These are phyloP conservation scores for Rostratula benghalensis DNA, from an alignment of 2,113 vertebrate genomes.

Conservation along the genomic window DNA sequence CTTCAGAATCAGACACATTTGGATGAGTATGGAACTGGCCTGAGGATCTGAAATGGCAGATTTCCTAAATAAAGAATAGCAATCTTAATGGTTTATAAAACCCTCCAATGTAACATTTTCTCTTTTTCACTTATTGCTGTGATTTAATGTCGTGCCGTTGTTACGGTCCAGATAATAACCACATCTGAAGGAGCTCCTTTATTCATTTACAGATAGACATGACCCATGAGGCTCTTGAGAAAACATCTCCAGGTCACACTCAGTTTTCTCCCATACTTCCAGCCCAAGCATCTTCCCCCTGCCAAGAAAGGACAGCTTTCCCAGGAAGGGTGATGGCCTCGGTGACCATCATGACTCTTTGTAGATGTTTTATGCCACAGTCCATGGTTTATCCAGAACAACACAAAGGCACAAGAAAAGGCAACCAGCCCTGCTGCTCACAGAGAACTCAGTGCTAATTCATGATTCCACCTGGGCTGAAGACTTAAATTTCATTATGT, in stretches of 20 bases:
- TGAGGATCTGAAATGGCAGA: not conserved
- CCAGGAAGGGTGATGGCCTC: not conserved
- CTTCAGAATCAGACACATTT: not conserved
- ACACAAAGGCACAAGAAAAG: conserved; percentile 25
- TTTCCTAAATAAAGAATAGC: not conserved
- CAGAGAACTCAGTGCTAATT: conserved; percentile 57
- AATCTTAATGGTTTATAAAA: not conserved
- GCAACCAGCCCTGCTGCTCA: not conserved
- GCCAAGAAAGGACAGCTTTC: conserved; percentile 25
- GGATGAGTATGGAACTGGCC: not conserved
- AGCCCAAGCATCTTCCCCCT: not conserved
- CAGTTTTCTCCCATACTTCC: not conserved
- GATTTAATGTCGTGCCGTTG: not conserved
- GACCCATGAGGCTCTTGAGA: conserved; percentile 1
- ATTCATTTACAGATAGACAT: not conserved
- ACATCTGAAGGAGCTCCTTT: conserved; percentile 26
- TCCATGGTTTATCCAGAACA: conserved; percentile 18
- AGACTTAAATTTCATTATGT: conserved; percentile 73
- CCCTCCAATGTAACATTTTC: not conserved
- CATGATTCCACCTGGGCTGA: conserved; percentile 65
- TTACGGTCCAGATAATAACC: conserved; percentile 12
- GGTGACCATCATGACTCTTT: not conserved
- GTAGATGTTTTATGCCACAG: conserved; percentile 25
- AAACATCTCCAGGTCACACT: not conserved
- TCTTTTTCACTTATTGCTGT: not conserved